Conservation (phyloP, 1,140 invertebrate genomes). For the Meloidogyne floridensis region DNA sequence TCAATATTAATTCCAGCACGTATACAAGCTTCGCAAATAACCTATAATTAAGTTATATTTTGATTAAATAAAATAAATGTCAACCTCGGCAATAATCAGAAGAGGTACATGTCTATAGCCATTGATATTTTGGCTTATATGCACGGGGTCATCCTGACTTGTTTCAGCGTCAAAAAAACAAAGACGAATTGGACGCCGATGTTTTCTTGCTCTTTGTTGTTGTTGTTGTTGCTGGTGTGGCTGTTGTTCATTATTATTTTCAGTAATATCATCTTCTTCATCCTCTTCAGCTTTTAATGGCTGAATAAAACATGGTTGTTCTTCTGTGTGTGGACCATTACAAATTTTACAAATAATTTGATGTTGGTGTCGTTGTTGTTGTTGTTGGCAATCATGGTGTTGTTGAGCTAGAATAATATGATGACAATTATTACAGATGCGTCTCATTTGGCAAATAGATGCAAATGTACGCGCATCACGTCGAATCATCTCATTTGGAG, state of each 20-base stretch:
- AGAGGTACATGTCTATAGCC: too few relatives aligned
- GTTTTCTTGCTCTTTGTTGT: too few relatives aligned
- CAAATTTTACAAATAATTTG: background rate
- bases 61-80: too few relatives aligned
- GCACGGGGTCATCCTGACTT: too few relatives aligned
- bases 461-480: background rate
- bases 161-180: too few relatives aligned
- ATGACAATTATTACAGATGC: background rate
- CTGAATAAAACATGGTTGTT: conserved; percentile 21
- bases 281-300: conserved; percentile 13
- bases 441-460: conserved; percentile 14
- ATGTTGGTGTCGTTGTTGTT: background rate
- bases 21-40: conserved; percentile 16
- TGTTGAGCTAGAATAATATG: background rate
- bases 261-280: background rate
- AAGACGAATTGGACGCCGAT: background rate
- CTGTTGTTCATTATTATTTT: background rate
- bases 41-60: background rate
- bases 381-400: background rate
- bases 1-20: background rate
- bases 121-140: too few relatives aligned
- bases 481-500: background rate
- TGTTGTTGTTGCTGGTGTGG: too few relatives aligned
- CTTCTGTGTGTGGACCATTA: background rate
- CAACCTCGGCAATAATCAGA: conserved; percentile 14